Evolutionary conservation across 35 echinoderm and acorn worm genomes (phyloP), one percentile per base, ranked within the genome.

Genomic region (Chiridota heheva): DNA sequence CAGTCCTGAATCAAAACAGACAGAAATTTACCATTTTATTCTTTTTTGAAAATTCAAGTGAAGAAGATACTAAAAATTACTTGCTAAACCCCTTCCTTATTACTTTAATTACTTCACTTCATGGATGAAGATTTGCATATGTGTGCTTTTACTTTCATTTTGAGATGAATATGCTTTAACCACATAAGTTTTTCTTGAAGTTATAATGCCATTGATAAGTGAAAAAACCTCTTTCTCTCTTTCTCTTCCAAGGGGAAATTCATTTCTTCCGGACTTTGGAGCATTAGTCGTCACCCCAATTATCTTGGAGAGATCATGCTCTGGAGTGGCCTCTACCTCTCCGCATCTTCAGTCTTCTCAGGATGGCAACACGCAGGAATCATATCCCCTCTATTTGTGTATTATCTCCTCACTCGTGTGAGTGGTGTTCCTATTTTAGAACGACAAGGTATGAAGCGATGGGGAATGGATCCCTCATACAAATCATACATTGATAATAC

Each of bases 281-380:
- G 94, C 51, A 69, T 97, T 41, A 91, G 88, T 57, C 89, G 94
- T 36, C 94, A 97, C 58, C 94, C 94, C 2, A 97, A 97, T 81
- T 97, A 97, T 67, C 59, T 91, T 26, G 94, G 94, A 26, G 94
- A 96, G 62, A 97, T 97, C 29, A 39, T 97, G 15, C 53, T 91
- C 3, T 91, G 94, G 94, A 36, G 67, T 25, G 94, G 88, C 32
- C 84, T 97, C 59, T 97, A 84, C 72, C 22, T 97, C 18, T 91
- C 88, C 0, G 83, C 89, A 10, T 91, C 94, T 3, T 88, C 94
- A 28, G 80, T 89, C 46, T 81, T 97, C 51, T 80, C 89, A 0
- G 88, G 88, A 10, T 84, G 82, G 60, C 88, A 91, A 64, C 73
- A 91, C 40, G 22, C 88, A 33, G 85, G 83, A 32, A 88, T 83